Evolutionary conservation across 2,113 vertebrate species (phyloP).

Genomic region (Callopanchax toddi): DNA sequence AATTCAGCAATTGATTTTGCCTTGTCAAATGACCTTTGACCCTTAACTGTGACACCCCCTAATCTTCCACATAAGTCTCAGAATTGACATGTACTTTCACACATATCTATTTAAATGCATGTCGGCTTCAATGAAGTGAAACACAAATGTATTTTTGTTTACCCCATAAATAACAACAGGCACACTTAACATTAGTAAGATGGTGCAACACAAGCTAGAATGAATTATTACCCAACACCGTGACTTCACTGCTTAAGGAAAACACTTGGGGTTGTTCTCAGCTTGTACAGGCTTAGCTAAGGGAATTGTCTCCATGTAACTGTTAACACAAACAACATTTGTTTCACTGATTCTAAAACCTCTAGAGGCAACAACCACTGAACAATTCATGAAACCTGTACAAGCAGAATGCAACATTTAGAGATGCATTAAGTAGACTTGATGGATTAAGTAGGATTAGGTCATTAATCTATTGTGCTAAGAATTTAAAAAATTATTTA

Average conservation of each 20-base stretch:
- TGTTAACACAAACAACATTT: background rate
- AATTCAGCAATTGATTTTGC: too few relatives aligned
- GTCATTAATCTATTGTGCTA: too few relatives aligned
- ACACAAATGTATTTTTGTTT: background rate
- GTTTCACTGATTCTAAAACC: background rate
- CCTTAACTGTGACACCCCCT: too few relatives aligned
- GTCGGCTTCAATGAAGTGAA: background rate
- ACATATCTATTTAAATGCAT: background rate
- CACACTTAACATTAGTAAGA: background rate
- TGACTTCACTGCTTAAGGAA: slow-evolving; percentile 1
- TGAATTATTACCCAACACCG: background rate
- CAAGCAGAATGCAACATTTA: background rate
- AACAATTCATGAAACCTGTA: background rate
- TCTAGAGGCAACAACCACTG: background rate
- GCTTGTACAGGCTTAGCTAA: background rate
- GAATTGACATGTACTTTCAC: too few relatives aligned
- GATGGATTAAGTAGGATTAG: background rate
- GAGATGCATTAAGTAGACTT: background rate
- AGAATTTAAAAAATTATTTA: too few relatives aligned
- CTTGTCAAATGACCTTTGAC: too few relatives aligned
- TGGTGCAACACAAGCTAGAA: background rate
- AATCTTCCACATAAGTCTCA: too few relatives aligned
- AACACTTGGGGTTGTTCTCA: background rate
- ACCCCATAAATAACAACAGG: too few relatives aligned
- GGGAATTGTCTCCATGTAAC: background rate